Evolutionary conservation across 2,113 vertebrate species (phyloP).

Genomic region (Poecile atricapillus): DNA sequence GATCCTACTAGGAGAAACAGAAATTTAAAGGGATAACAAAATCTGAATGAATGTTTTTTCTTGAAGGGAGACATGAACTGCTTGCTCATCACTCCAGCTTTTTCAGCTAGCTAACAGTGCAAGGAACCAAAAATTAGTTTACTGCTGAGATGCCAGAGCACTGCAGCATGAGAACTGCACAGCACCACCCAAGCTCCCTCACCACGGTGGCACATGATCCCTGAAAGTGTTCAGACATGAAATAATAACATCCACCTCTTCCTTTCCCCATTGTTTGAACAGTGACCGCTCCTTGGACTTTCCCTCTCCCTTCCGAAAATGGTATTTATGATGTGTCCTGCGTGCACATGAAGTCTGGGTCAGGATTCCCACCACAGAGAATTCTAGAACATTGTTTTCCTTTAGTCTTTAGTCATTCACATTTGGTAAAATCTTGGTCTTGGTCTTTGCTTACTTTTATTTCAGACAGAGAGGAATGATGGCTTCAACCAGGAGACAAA

Average conservation of each 20-base stretch:
- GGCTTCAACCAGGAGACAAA: not conserved
- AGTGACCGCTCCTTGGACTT: not conserved
- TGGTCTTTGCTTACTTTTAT: not conserved
- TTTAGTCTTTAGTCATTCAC: not conserved
- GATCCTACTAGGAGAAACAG: not conserved
- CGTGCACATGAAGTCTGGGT: not conserved
- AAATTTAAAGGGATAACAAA: conserved; percentile 23
- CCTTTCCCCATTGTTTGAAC: not conserved
- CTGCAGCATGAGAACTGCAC: conserved; percentile 4
- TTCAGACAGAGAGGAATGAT: not conserved
- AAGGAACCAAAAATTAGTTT: conserved; percentile 36
- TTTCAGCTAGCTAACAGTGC: conserved; percentile 8
- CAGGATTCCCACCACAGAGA: not conserved
- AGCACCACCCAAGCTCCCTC: not conserved
- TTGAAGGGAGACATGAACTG: not conserved
- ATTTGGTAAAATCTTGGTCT: not conserved
- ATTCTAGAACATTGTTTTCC: not conserved
- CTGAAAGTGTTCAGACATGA: not conserved
- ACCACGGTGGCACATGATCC: accelerated
- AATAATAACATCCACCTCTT: not conserved
- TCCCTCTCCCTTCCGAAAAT: not conserved
- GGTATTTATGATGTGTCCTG: not conserved
- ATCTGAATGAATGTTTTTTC: not conserved
- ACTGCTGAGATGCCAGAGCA: not conserved
- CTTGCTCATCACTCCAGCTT: conserved; percentile 24